Evolutionary conservation across 2,888 invertebrate genomes (phyloP).

Genomic region (Pinctada fucata): DNA sequence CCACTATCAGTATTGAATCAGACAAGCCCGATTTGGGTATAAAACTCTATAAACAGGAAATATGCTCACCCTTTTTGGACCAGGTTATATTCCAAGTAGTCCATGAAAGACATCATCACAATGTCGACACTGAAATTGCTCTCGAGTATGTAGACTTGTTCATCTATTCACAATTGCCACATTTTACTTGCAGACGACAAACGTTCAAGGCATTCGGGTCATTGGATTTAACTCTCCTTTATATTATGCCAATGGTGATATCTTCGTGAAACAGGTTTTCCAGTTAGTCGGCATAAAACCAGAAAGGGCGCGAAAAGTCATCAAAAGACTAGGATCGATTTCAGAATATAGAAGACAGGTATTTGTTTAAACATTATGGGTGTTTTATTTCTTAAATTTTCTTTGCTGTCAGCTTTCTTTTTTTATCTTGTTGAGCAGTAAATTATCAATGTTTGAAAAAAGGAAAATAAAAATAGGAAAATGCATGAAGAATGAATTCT

Average conservation of each 20-base stretch:
- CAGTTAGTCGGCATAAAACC: slow-evolving; percentile 68
- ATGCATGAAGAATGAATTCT: no score
- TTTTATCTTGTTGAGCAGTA: not conserved
- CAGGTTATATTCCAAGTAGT: no score
- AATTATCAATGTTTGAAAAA: not conserved
- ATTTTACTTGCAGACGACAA: slow-evolving; percentile 58
- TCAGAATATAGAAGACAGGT: slow-evolving; percentile 36
- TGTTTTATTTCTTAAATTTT: not conserved
- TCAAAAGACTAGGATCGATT: slow-evolving; percentile 50
- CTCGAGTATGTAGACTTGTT: no score
- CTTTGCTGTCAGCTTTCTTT: not conserved
- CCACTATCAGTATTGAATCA: no score
- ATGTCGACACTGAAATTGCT: no score
- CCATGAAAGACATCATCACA: no score
- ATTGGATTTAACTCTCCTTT: slow-evolving; percentile 78
- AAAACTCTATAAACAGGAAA: no score
- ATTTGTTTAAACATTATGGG: not conserved
- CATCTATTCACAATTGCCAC: no score
- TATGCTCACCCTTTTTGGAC: no score
- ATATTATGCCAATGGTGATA: slow-evolving; percentile 78
- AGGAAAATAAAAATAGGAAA: no score
- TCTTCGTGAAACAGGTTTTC: slow-evolving; percentile 74
- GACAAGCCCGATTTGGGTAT: no score
- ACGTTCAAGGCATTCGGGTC: slow-evolving; percentile 75
- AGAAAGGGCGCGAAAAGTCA: slow-evolving; percentile 60